Evolutionary conservation across 2,888 invertebrate species (phyloP), one percentile per base, ranked within the genome.

Genomic region (Ophioninae sp.): DNA sequence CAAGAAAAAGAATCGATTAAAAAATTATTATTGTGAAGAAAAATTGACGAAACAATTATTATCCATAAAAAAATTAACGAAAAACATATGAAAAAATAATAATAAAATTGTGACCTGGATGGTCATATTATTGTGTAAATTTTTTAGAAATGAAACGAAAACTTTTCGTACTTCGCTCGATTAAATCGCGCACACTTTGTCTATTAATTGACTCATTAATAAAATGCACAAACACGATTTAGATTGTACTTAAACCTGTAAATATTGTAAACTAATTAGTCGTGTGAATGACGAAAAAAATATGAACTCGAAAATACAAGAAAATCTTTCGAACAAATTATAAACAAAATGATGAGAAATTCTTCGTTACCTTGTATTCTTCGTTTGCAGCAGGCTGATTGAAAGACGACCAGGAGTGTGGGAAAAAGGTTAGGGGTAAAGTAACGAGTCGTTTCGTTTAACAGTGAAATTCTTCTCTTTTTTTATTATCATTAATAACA

Each of bases 191-290:
- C 61, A 39, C 23, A 68, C 72, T 76, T 63, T 72, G 80, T 68
- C 61, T 59, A 72, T 80, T 73, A 56, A 23, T 20, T 51, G n/a
- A 69, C 23, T 5, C 30, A 7, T 56, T 0, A 23, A n/a, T 22
- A 59, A 59, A 22, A 22, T 59, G 22, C 9, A 59, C 59, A 72
- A 71, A 71, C 59, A 61, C 10, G 17, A 58, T n/a, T 76, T 79
- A 84, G 37, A 81, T 81, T 76, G 75, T 81, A 78, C 72, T 81
- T 86, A 86, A 88, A 88, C 86, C 87, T 90, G 90, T 90, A 90
- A 89, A 90, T 90, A 90, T 90, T 90, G 90, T 90, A 90, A 90
- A 90, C 88, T 88, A 90, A 87, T 86, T 83, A 82, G 73, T 81
- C 78, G 86, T 82, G 67, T 67, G 80, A 51, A 23, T 23, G 22